These are phyloP conservation scores for Adelognathus sp. DNA, from an alignment of 2,888 invertebrate genomes.

Conservation along the genomic window DNA sequence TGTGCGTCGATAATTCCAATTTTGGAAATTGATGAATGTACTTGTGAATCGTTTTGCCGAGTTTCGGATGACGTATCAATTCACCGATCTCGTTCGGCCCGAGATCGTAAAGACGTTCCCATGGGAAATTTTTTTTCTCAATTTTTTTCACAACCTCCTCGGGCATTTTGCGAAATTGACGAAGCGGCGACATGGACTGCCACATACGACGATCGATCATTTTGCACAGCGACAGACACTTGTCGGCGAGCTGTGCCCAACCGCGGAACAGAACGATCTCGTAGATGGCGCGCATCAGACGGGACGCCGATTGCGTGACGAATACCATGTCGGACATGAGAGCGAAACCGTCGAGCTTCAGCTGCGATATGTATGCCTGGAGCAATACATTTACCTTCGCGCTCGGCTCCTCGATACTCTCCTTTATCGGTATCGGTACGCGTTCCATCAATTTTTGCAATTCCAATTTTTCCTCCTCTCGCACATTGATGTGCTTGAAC, in stretches of 20 bases:
- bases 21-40: conserved; percentile 99
- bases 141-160: conserved; percentile 98
- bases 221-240: conserved; percentile 96
- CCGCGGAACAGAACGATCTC: conserved; percentile 96
- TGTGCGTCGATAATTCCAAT: conserved; percentile 96
- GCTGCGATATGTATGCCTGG: conserved; percentile 98
- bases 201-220: conserved; percentile 99
- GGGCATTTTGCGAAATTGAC: conserved; percentile 98
- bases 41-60: conserved; percentile 97
- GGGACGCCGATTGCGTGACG: conserved; percentile 97
- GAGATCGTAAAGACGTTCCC: conserved; percentile 97
- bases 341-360: conserved; percentile 99
- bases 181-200: conserved; percentile 99
- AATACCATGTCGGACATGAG: conserved; percentile 99
- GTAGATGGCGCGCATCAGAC: conserved; percentile 97
- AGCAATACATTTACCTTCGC: conserved; percentile 98
- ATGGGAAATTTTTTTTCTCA: conserved; percentile 98
- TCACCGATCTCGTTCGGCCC: conserved; percentile 99
- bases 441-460: conserved; percentile 95
- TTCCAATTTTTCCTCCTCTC: conserved; percentile 98
- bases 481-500: conserved; percentile 95
- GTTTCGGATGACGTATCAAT: conserved; percentile 93
- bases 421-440: conserved; percentile 99
- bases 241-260: conserved; percentile 99
- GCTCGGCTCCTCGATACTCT: conserved; percentile 98